These are phyloP conservation scores for Sylvilagus bachmani DNA, from an alignment of 2,113 vertebrate species.

Conservation along the genomic window DNA sequence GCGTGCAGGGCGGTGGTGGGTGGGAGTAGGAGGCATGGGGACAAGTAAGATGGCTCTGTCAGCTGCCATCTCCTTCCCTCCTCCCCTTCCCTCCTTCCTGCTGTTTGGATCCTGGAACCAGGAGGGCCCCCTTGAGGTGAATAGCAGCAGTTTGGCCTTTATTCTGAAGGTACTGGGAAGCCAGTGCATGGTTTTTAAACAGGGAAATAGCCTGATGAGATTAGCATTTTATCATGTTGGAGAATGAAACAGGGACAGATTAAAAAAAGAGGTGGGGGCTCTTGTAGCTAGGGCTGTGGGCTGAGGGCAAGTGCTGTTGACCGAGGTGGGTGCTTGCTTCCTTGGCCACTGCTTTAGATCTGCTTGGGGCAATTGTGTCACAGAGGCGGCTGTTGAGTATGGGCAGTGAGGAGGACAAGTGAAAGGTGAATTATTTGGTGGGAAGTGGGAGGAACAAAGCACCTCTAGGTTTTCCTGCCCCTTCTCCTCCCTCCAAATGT, in stretches of 20 bases:
- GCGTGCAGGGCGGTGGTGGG: not conserved
- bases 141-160: not conserved
- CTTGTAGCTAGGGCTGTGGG: not conserved
- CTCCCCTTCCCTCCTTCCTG: not conserved
- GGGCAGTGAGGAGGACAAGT: not conserved
- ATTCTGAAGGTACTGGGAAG: not conserved
- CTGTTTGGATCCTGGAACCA: conserved; percentile 9
- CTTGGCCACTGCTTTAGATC: not conserved
- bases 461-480: not conserved
- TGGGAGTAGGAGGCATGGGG: not conserved
- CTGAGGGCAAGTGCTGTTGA: not conserved
- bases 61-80: not conserved
- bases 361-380: not conserved
- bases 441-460: not conserved
- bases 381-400: not conserved
- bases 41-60: not conserved
- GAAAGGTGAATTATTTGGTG: not conserved
- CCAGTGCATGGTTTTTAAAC: not conserved
- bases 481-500: not conserved
- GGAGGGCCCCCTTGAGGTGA: not conserved
- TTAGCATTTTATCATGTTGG: conserved; percentile 28
- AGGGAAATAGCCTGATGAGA: not conserved
- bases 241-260: not conserved
- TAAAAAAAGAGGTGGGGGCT: not conserved
- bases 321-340: not conserved